Conservation (phyloP, 2,113 vertebrate species). For the Hucho hucho region DNA sequence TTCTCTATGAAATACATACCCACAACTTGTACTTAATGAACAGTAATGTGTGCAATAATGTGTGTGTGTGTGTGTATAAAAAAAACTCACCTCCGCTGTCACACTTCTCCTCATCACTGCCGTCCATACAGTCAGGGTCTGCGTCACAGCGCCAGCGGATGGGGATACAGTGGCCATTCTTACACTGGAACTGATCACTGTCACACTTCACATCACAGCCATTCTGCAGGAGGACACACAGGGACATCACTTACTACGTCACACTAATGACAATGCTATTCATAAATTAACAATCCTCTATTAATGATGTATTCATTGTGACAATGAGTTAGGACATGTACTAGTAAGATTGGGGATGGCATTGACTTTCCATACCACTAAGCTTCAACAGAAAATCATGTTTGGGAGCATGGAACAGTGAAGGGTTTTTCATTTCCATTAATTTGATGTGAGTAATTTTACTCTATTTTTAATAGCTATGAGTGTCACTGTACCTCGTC, state of each 20-base stretch:
- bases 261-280: background rate
- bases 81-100: constrained; percentile 78
- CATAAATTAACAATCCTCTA: background rate
- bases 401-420: no score
- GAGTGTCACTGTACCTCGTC: constrained; percentile 79
- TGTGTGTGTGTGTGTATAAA: background rate
- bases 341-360: no score
- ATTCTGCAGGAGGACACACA: constrained; percentile 70
- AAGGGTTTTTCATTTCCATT: no score
- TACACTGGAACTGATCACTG: constrained; percentile 94
- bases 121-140: constrained; percentile 90
- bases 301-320: background rate
- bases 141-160: constrained; percentile 94
- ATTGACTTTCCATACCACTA: no score
- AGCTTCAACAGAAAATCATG: no score
- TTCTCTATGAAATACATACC: no score
- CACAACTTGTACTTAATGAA: no score
- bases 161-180: constrained; percentile 92
- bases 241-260: no score
- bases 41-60: background rate
- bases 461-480: no score
- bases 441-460: no score
- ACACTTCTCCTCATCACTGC: constrained; percentile 92
- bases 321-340: no score
- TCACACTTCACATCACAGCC: constrained; percentile 91